Conservation (phyloP, 2,888 invertebrate species). For the Odontothrips loti region DNA sequence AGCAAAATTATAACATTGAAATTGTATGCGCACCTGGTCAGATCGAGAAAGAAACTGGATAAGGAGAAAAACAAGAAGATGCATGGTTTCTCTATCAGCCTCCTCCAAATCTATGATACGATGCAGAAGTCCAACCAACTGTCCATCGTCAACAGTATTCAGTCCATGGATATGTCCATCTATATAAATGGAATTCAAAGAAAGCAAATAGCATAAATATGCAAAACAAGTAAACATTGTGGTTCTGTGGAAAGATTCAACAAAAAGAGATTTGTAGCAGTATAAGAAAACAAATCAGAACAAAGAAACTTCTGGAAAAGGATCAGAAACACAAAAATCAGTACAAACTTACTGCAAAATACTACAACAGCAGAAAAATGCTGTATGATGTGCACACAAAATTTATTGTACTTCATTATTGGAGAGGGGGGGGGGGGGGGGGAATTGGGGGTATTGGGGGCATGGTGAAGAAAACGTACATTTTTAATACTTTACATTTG, state of each 20-base stretch:
- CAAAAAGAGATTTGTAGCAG: neutral
- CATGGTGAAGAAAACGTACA: slow-evolving; percentile 27
- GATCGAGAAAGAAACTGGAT: slow-evolving; percentile 91
- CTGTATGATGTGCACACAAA: too few relatives aligned
- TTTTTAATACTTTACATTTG: too few relatives aligned
- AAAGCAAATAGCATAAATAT: neutral
- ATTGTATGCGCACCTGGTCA: slow-evolving; percentile 54
- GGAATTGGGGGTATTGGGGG: too few relatives aligned
- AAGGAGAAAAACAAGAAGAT: slow-evolving; percentile 87
- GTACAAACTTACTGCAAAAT: too few relatives aligned
- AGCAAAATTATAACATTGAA: neutral
- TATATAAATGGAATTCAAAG: slow-evolving; percentile 45
- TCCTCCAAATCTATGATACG: slow-evolving; percentile 90
- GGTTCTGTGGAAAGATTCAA: slow-evolving; percentile 27
- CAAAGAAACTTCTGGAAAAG: slow-evolving; percentile 30
- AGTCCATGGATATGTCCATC: slow-evolving; percentile 82
- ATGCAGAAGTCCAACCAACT: slow-evolving; percentile 73
- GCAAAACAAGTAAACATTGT: slow-evolving; percentile 7
- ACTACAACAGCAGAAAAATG: too few relatives aligned
- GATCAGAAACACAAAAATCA: slow-evolving; percentile 21
- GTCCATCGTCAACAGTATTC: slow-evolving; percentile 74
- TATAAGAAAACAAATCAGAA: slow-evolving; percentile 11
- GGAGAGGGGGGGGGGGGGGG: too few relatives aligned
- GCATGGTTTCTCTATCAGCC: slow-evolving; percentile 91
- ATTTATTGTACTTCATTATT: too few relatives aligned